These are phyloP conservation scores for Gallinago undulata DNA, from an alignment of 2,113 vertebrate species.

Conservation along the genomic window DNA sequence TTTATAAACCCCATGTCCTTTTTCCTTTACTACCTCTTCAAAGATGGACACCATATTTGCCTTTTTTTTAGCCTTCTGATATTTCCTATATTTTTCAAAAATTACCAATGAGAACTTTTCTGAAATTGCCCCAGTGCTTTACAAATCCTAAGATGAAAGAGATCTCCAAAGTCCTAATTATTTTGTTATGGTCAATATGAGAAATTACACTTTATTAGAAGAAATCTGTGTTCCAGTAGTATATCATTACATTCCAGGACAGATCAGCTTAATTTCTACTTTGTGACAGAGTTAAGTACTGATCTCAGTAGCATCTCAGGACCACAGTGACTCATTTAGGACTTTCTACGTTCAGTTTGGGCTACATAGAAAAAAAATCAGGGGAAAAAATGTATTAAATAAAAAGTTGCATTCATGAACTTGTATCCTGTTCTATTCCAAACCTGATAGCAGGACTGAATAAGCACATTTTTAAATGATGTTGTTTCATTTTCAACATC, in stretches of 20 bases:
- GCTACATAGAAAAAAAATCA: neutral
- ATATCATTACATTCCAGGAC: neutral
- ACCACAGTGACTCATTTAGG: neutral
- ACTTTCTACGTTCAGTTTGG: neutral
- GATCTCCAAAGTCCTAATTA: neutral
- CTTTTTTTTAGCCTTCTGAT: neutral
- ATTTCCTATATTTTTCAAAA: neutral
- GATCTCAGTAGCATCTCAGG: neutral
- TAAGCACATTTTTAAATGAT: neutral
- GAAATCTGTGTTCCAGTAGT: neutral
- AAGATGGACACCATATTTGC: neutral
- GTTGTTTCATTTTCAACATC: neutral
- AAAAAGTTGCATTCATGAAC: neutral
- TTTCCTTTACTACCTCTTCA: neutral
- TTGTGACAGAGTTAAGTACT: neutral
- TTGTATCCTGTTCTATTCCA: neutral
- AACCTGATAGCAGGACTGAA: neutral
- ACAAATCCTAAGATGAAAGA: neutral
- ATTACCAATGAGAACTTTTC: neutral
- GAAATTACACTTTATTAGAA: neutral
- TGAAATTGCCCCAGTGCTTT: neutral
- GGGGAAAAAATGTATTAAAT: neutral
- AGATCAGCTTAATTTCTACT: neutral
- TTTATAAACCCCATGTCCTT: neutral
- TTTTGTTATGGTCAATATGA: neutral